Conservation (phyloP, 2,113 vertebrate species). For the Triplophysa rosa region DNA sequence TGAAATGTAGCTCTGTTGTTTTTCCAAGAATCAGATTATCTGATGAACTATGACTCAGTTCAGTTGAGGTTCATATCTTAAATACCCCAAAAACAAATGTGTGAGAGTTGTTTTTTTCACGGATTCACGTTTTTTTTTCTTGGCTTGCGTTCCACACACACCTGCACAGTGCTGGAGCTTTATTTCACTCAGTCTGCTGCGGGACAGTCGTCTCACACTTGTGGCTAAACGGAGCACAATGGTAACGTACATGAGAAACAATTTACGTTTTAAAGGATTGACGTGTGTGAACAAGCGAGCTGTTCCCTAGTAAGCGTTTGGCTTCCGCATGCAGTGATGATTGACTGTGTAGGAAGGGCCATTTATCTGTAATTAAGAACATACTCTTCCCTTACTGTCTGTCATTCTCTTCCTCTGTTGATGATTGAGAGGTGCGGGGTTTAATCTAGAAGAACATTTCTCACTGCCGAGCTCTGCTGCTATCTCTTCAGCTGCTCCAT, state of each 20-base stretch:
- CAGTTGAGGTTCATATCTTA: not conserved
- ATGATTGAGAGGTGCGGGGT: slow-evolving; percentile 67
- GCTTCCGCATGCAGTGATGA: slow-evolving; percentile 23
- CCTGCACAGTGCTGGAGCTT: slow-evolving; percentile 41
- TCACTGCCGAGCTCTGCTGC: slow-evolving; percentile 60
- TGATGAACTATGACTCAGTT: not conserved
- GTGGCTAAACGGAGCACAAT: slow-evolving; percentile 54
- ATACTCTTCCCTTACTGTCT: slow-evolving; percentile 40
- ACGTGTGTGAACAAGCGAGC: slow-evolving; percentile 15
- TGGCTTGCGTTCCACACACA: slow-evolving; percentile 40
- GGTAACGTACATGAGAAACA: slow-evolving; percentile 30
- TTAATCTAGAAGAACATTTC: slow-evolving; percentile 74
- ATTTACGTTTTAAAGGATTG: slow-evolving; percentile 14
- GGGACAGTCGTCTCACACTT: slow-evolving; percentile 31
- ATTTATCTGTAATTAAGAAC: slow-evolving; percentile 49
- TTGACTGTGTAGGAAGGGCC: slow-evolving; percentile 45
- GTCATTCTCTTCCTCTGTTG: slow-evolving; percentile 52
- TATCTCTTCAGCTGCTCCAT: slow-evolving; percentile 65
- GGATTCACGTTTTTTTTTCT: slow-evolving; percentile 8
- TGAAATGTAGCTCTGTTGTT: not conserved
- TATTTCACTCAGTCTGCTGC: slow-evolving; percentile 24
- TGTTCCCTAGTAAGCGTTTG: not conserved
- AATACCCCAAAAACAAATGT: not conserved
- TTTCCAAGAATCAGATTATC: not conserved
- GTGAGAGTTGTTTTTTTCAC: not conserved